phyloP scores from a whole-genome alignment of 2,113 vertebrate genomes.

The Dinomys branickii region DNA sequence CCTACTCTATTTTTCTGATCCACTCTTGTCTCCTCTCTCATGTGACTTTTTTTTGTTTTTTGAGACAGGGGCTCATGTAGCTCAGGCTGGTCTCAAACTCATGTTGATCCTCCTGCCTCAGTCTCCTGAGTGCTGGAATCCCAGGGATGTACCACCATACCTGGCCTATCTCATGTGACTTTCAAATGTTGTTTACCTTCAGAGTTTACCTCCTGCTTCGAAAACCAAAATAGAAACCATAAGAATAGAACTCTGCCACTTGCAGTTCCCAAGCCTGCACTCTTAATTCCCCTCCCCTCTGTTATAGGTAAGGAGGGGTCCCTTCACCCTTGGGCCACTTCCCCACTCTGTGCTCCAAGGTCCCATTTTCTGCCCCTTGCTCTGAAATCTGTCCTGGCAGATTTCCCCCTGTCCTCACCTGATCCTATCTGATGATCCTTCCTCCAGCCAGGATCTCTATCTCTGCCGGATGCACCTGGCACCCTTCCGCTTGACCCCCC shows the following conservation, averaged over 20 bases:
- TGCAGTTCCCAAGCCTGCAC: not conserved
- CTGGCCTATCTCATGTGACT: not conserved
- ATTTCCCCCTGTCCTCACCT: not conserved
- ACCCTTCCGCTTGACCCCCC: not conserved
- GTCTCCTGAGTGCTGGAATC: not conserved
- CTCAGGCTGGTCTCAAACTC: not conserved
- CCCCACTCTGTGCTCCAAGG: not conserved
- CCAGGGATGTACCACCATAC: not conserved
- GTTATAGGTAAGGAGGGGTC: not conserved
- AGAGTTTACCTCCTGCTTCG: slow-evolving; percentile 54
- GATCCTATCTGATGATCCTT: not conserved
- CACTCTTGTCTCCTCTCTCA: slow-evolving; percentile 14
- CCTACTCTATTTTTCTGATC: slow-evolving; percentile 19
- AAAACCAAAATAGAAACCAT: slow-evolving; percentile 47
- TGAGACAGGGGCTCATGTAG: not conserved
- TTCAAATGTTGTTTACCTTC: slow-evolving; percentile 55
- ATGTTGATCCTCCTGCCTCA: not conserved
- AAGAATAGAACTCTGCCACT: slow-evolving; percentile 25
- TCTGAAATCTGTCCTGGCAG: slow-evolving; percentile 38
- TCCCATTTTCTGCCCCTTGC: slow-evolving; percentile 24
- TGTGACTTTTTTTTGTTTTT: not conserved
- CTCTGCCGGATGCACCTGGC: not conserved
- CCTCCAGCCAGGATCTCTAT: not conserved
- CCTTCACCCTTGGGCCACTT: not conserved
- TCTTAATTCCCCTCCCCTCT: not conserved